Conservation (phyloP, 2,888 invertebrate species). For the Macrophya alboannulata region DNA sequence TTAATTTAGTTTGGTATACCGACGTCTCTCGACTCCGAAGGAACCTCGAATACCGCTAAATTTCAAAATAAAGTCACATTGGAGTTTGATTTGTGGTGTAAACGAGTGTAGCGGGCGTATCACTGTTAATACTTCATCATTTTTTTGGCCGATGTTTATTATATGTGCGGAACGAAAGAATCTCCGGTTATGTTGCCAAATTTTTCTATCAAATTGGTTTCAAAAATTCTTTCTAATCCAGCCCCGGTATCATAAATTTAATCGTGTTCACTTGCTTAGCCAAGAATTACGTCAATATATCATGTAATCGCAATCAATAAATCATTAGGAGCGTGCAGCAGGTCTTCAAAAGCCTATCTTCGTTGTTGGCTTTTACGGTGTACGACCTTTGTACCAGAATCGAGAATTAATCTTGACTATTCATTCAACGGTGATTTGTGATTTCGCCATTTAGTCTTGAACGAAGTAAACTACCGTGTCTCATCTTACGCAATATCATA, state of each 20-base stretch:
- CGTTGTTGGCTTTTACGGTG: neutral
- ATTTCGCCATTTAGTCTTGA: slow-evolving; percentile 12
- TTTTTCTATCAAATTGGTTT: neutral
- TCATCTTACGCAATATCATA: neutral
- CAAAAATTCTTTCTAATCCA: neutral
- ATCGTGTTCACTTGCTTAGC: neutral
- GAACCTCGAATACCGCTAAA: neutral
- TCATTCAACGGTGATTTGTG: slow-evolving; percentile 29
- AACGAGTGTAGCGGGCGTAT: neutral
- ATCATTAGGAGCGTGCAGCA: neutral
- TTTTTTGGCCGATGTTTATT: neutral
- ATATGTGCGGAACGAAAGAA: neutral
- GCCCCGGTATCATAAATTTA: neutral
- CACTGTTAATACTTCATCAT: neutral
- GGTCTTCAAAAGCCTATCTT: neutral
- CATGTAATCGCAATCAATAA: slow-evolving; percentile 23
- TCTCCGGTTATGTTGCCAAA: neutral
- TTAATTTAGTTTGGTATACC: neutral
- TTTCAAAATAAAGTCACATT: neutral
- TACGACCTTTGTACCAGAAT: slow-evolving; percentile 17
- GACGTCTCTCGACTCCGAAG: neutral
- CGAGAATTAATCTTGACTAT: slow-evolving; percentile 9
- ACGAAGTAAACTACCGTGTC: slow-evolving; percentile 2
- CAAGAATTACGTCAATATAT: neutral
- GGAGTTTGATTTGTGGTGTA: slow-evolving; percentile 24